Evolutionary conservation across 2,113 vertebrate genomes (phyloP).

Genomic region (Lontra canadensis): DNA sequence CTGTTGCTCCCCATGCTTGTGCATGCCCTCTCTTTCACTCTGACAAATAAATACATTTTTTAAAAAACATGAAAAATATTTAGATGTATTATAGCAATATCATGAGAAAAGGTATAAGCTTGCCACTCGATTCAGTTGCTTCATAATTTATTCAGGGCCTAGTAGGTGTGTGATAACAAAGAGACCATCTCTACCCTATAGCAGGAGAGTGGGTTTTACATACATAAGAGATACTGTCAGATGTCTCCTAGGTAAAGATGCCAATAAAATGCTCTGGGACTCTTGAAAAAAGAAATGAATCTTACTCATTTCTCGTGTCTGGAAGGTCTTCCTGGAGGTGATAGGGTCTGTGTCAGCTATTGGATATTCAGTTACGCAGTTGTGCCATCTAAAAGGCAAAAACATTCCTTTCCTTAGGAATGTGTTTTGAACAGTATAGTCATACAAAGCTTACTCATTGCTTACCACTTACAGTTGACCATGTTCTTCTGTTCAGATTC

Average conservation of each 20-base stretch:
- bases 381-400: background rate
- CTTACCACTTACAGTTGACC: background rate
- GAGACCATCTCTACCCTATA: background rate
- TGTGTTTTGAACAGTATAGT: background rate
- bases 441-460: background rate
- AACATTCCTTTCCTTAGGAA: background rate
- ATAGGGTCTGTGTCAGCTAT: background rate
- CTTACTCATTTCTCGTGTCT: background rate
- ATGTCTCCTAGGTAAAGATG: background rate
- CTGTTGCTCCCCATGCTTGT: background rate
- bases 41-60: background rate
- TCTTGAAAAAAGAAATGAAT: slow-evolving; percentile 1
- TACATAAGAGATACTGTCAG: background rate
- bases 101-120: background rate
- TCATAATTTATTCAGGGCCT: background rate
- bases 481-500: background rate
- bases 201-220: background rate
- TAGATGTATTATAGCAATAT: background rate
- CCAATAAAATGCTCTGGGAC: background rate
- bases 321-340: background rate
- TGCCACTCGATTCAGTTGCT: background rate
- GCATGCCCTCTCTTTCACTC: background rate
- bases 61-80: background rate
- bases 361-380: background rate
- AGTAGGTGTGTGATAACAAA: background rate